Conservation (phyloP, 2,113 vertebrate species). For the Pavo muticus region DNA sequence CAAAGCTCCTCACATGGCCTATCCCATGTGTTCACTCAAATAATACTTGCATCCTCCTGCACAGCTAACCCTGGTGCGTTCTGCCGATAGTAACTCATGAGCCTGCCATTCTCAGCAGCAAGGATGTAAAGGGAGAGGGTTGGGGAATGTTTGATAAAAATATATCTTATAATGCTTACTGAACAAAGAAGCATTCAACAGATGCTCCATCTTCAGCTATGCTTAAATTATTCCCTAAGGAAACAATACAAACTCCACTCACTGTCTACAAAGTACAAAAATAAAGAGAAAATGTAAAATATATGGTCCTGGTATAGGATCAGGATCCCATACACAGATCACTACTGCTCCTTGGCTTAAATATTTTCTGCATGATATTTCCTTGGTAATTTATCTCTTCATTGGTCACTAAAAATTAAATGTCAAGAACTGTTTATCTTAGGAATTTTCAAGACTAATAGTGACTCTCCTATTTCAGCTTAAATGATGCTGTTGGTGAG, state of each 20-base stretch:
- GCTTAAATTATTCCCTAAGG: constrained; percentile 51
- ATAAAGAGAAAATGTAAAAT: constrained; percentile 37
- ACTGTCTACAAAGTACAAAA: constrained; percentile 13
- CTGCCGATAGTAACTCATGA: constrained; percentile 34
- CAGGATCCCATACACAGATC: background rate
- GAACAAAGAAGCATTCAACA: background rate
- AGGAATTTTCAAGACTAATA: constrained; percentile 36
- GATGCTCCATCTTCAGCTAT: constrained; percentile 35
- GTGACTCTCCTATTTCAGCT: background rate
- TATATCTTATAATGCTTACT: constrained; percentile 42
- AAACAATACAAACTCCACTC: constrained; percentile 37
- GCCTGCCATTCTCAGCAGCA: background rate
- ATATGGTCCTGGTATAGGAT: background rate
- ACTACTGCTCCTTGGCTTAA: background rate
- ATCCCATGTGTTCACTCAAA: background rate
- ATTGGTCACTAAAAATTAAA: constrained; percentile 41
- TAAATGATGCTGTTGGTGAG: constrained; percentile 39
- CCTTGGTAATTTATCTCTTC: background rate
- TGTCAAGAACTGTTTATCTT: constrained; percentile 51
- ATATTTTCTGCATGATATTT: constrained; percentile 10
- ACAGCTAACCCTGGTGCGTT: background rate
- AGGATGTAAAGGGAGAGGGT: background rate
- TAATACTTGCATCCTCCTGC: background rate
- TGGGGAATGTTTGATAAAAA: constrained; percentile 44
- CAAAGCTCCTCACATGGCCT: background rate